Evolutionary conservation across 2,888 invertebrate species (phyloP), one percentile per base, ranked within the genome.

Genomic region (Nasonia oneida): DNA sequence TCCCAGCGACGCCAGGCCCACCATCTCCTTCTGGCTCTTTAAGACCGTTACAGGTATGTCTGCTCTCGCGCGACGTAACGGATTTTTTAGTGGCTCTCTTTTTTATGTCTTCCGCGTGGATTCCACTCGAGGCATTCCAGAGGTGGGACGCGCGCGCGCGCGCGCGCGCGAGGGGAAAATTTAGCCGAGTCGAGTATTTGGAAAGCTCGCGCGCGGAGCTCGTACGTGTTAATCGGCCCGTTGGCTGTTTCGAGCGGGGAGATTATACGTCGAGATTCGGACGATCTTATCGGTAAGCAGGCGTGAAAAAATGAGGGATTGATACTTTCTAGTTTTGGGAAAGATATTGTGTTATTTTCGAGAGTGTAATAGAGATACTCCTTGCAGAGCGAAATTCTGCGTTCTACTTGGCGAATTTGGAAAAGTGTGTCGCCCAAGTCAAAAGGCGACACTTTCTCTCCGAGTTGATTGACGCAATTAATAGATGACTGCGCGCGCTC

Each of bases 21-120:
- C 98, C 14, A 98, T 99, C 88, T 97, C 97, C 0, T 99, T 98
- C 93, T 99, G 99, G 99, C 95, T 99, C 47, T 99, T 98, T 93
- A 97, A 97, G 94, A 99, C 99, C 3, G 95, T 99, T 10, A 98
- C 98, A 88, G 98, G 98, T 97, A 94, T 91, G 89, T 42, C 50
- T 47, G 12, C 47, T 3, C 75, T 3, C 23, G 12, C 53, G n/a
- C 53, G 53, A 53, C 18, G 23, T 79, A 79, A 79, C 79, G 79
- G 79, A 80, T 39, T 81, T 57, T 57, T 81, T 47, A 10, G 73
- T 23, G 37, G 37, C 33, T 67, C 67, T 12, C 14, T 29, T 64
- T 67, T 74, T 81, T 47, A 53, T 47, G 73, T 3, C 81, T 81
- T 74, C 81, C 76, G 70, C 39, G 71, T 29, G 70, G 70, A 39